Evolutionary conservation across 2,888 invertebrate species (phyloP), one percentile per base, ranked within the genome.

Genomic region (Phortica okadai): DNA sequence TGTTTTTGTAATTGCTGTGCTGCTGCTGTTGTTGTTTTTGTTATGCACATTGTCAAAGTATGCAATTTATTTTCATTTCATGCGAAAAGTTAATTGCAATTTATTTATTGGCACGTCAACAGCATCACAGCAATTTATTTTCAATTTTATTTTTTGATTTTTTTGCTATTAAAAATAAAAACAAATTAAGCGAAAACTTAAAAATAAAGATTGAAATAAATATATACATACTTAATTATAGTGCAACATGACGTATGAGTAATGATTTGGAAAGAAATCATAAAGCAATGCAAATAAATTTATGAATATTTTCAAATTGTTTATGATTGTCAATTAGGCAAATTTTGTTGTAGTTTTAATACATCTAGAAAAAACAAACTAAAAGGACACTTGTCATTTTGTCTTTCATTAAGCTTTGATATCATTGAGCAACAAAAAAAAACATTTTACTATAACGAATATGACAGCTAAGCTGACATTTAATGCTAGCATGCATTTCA

Each of bases 81-180:
- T 77, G 78, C 77, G 74, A 79, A 78, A 79, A 81, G 85, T 86
- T 85, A 87, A 87, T 82, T 87, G 85, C 84, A 83, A 83, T 85
- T 85, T 84, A 85, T 85, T 85, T 87, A 85, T 87, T 85, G 86
- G 83, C 83, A 78, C 84, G 85, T 87, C 87, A 85, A 84, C 87
- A 78, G 81, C 85, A 84, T 84, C 79, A 82, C 84, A 80, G 45
- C 33, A 21, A 70, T 54, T 21, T 25, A 25, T 64, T 64, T 62
- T 62, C 25, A 21, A 4, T 64, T 64, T 6, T 11, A 4, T 67
- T 67, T n/a, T 67, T 67, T 42, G 6, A 45, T 16, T n/a, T 67
- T n/a, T 67, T 67, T 16, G n/a, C n/a, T 2, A 44, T 67, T 67
- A 7, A 14, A 1, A 56, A 72, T 16, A 70, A 50, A 14, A 25